These are phyloP conservation scores for Tympanoctomys barrerae DNA, from an alignment of 2,797 vertebrate genomes.

Conservation along the genomic window DNA sequence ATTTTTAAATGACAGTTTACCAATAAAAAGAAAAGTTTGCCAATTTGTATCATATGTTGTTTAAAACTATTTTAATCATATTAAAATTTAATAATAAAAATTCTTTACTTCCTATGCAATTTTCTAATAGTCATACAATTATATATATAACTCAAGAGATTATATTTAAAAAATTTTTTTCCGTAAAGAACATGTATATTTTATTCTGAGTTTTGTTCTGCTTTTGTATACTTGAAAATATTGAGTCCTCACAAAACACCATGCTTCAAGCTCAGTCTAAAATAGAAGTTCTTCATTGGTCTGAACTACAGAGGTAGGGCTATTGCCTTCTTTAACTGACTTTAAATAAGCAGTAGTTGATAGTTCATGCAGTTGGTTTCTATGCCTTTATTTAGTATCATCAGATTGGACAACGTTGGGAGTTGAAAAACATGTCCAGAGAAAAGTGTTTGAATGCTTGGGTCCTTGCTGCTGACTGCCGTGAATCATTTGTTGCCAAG, in stretches of 20 bases:
- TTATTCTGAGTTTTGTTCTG: conserved; percentile 28
- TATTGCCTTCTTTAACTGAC: not conserved
- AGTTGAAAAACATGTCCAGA: not conserved
- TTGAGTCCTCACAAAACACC: not conserved
- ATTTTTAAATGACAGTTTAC: not conserved
- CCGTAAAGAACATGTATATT: not conserved
- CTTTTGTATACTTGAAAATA: conserved; percentile 11
- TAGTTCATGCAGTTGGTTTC: not conserved
- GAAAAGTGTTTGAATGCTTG: conserved; percentile 3
- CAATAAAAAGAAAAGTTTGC: conserved; percentile 1
- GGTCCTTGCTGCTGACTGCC: not conserved
- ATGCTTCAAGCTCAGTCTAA: not conserved
- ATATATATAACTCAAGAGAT: not conserved
- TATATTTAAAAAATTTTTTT: not conserved
- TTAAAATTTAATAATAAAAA: conserved; percentile 48
- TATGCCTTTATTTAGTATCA: not conserved
- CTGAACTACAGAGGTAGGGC: not conserved
- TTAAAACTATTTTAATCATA: conserved; percentile 22
- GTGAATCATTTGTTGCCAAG: not conserved
- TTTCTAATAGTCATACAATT: conserved; percentile 11
- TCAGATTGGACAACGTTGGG: not conserved
- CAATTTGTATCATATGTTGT: not conserved
- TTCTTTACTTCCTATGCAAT: not conserved
- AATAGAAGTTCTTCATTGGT: not conserved
- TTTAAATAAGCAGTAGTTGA: conserved; percentile 6